A percentile compares a stretch with the other conserved stretches of the same genome.
phyloP scores from a whole-genome alignment of 2,888 invertebrate species.

The Drosophila colorata region DNA sequence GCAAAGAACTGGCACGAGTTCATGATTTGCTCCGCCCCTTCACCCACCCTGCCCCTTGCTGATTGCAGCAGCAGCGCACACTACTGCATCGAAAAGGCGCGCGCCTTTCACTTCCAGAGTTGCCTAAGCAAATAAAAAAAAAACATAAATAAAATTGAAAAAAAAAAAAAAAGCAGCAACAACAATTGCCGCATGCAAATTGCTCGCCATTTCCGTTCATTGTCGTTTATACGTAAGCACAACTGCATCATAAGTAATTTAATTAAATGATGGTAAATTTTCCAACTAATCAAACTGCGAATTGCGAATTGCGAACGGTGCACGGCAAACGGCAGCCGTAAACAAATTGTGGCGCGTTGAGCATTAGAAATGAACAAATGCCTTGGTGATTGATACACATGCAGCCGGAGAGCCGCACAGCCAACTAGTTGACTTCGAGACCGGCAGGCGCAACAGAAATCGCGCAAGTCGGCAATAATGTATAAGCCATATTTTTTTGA shows the following conservation, averaged over 20 bases:
- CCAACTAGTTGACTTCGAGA: slow-evolving; percentile 20
- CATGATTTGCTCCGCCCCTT: neutral
- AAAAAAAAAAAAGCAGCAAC: slow-evolving; percentile 20
- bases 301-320: slow-evolving; percentile 38
- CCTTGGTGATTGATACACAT: slow-evolving; percentile 44
- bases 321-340: slow-evolving; percentile 19
- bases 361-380: slow-evolving; percentile 57
- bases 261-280: slow-evolving; percentile 77
- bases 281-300: slow-evolving; percentile 73
- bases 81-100: slow-evolving; percentile 25
- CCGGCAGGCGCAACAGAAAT: slow-evolving; percentile 1
- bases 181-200: slow-evolving; percentile 67
- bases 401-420: slow-evolving; percentile 17
- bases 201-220: slow-evolving; percentile 75
- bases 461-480: slow-evolving; percentile 9
- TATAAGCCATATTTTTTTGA: slow-evolving; percentile 14
- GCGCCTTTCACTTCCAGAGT: slow-evolving; percentile 61
- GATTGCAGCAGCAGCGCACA: slow-evolving; percentile 7
- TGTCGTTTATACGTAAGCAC: slow-evolving; percentile 67
- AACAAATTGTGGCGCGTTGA: slow-evolving; percentile 52
- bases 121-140: slow-evolving; percentile 26
- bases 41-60: neutral
- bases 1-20: slow-evolving; percentile 40
- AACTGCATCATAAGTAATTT: slow-evolving; percentile 71
- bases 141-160: slow-evolving; percentile 16